phyloP scores from a whole-genome alignment of 2,888 invertebrate species.

The Eupithecia centaureata region DNA sequence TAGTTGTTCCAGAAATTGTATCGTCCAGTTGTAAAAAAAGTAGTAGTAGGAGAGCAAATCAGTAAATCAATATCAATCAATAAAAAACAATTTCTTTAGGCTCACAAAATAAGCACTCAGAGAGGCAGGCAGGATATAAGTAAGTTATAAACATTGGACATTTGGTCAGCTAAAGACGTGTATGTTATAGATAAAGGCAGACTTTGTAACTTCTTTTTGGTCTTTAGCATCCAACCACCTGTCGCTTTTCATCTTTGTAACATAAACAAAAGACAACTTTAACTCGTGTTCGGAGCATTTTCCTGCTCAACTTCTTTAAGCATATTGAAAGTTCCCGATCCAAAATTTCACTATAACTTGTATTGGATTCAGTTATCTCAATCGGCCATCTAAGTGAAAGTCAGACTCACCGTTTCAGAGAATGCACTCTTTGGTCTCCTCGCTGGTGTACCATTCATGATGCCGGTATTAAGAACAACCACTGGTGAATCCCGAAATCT shows the following conservation, averaged over 20 bases:
- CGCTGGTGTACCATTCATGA: slow-evolving; percentile 80
- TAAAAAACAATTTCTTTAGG: too few species aligned
- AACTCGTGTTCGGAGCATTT: background rate
- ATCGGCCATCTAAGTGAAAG: slow-evolving; percentile 43
- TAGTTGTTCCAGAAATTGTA: background rate
- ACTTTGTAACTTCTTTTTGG: background rate
- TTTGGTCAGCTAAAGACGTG: background rate
- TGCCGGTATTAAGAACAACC: slow-evolving; percentile 66
- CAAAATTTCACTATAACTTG: slow-evolving; percentile 13
- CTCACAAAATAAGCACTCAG: too few species aligned
- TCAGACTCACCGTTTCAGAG: slow-evolving; percentile 71
- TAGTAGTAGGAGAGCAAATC: too few species aligned
- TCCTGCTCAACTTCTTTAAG: background rate
- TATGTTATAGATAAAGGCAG: background rate
- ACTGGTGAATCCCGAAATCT: slow-evolving; percentile 54
- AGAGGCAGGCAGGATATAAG: too few species aligned
- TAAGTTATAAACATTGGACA: too few species aligned
- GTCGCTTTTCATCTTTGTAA: slow-evolving; percentile 9
- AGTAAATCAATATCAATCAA: too few species aligned
- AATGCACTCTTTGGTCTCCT: slow-evolving; percentile 79
- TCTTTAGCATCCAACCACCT: slow-evolving; percentile 3
- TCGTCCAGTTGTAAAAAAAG: background rate
- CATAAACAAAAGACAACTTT: slow-evolving; percentile 1
- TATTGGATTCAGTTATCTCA: slow-evolving; percentile 38
- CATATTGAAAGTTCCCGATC: background rate